Conservation (phyloP, 2,113 vertebrate genomes). For the Peromyscus leucopus region DNA sequence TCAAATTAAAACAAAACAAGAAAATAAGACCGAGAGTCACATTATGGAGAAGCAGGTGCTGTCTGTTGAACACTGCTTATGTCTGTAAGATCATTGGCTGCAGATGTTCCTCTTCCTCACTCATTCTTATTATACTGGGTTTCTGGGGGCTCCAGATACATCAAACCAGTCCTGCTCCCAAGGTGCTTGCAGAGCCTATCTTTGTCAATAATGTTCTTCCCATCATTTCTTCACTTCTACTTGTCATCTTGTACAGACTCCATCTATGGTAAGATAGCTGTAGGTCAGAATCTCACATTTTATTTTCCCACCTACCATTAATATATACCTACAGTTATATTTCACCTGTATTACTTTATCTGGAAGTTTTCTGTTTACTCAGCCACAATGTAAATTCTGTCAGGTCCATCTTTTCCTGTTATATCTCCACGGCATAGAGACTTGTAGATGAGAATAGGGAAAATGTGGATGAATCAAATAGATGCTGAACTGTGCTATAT, state of each 20-base stretch:
- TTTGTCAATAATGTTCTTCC: slow-evolving; percentile 3
- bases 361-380: neutral
- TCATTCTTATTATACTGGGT: neutral
- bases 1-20: neutral
- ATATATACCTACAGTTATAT: slow-evolving; percentile 19
- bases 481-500: neutral
- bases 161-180: neutral
- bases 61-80: neutral
- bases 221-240: neutral
- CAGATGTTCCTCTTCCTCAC: neutral
- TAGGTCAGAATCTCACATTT: neutral
- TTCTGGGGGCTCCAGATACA: neutral
- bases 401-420: neutral
- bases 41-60: neutral
- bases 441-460: neutral
- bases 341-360: neutral
- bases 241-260: neutral
- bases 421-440: neutral
- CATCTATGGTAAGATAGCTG: neutral
- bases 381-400: neutral
- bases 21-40: neutral
- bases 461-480: neutral
- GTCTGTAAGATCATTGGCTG: neutral
- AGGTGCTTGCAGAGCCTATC: neutral
- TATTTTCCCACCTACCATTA: neutral